A percentile compares a stretch with the other conserved stretches of the same genome.
These are phyloP conservation scores for Bombus affinis DNA, from an alignment of 1,140 invertebrate species.

Conservation along the genomic window DNA sequence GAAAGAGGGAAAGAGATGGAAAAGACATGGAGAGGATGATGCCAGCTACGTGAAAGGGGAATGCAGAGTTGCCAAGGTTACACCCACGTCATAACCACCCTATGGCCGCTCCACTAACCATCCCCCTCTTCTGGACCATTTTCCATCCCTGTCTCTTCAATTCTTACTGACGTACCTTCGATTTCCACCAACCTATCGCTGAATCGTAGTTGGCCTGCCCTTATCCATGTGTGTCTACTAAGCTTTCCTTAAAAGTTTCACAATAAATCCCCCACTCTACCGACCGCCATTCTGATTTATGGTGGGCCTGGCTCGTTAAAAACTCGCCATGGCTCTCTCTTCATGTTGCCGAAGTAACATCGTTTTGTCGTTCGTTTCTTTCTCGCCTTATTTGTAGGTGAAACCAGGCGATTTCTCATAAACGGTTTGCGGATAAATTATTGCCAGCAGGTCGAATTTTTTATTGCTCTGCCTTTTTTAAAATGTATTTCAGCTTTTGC, in stretches of 20 bases:
- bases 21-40: constrained; percentile 7
- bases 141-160: constrained; percentile 48
- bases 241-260: constrained; percentile 67
- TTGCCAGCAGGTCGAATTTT: neutral
- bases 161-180: constrained; percentile 29
- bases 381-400: neutral
- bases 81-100: constrained; percentile 76
- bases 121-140: constrained; percentile 67
- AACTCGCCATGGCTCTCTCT: neutral
- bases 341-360: neutral
- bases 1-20: neutral
- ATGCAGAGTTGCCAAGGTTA: constrained; percentile 79
- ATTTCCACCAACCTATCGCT: constrained; percentile 29
- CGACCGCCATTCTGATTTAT: constrained; percentile 50
- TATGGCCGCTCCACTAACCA: constrained; percentile 67
- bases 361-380: neutral
- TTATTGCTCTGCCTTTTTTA: neutral
- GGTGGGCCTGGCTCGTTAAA: constrained; percentile 29
- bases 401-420: neutral
- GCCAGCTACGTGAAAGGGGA: constrained; percentile 46
- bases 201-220: constrained; percentile 15
- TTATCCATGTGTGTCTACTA: constrained; percentile 43
- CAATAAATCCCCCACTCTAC: constrained; percentile 63
- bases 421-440: neutral
- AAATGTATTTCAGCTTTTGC: neutral